Base-by-base conservation (phyloP, 2,113 vertebrate species). In the Fulica atra region DNA sequence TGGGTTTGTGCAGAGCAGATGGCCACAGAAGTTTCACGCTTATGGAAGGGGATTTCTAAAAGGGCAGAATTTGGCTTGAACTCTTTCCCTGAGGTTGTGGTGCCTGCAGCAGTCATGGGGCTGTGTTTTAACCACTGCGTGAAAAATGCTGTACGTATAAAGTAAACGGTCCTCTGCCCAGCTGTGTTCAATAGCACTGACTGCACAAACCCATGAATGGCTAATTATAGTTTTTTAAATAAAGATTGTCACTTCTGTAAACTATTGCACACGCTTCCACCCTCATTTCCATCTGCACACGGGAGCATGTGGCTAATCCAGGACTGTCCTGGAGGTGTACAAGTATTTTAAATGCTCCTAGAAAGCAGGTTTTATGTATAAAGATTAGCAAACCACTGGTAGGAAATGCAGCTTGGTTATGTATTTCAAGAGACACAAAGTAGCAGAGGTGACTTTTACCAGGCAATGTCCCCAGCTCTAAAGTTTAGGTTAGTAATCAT, bases 401-500 rank as follows among this genome's bases (percentile, higher is more conserved):
- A 40, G 56, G 36, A 78, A 85, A 50, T 1, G 4, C 35, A 53
- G 35, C 42, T 66, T 18, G 12, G 11, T 70, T 38, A 13, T 6
- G 21, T 31, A 20, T 74, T 86, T 78, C 20, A 44, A 80, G 31
- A 81, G 24, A 81, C 81, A 60, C 26, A 20, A 74, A 65, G 64
- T 24, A 68, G 23, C 44, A 61, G 23, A 61, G 16, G 3, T 82
- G 5, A 60, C 14, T 61, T 28, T 79, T 60, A 64, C 42, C 31
- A 61, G 38, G 33, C 5, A 59, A 9, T 6, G 16, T 14, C 64
- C 4, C 4, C 0, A 0, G 18, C 7, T 77, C 17, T 40, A 81
- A 87, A 82, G 60, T 64, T 68, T 50, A 31, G 25, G 56, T 44
- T 53, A 50, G 28, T 53, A 66, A 31, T 64, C 21, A 21, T 25